phyloP scores from a whole-genome alignment of 2,797 vertebrate species.

The Hydrophis major region DNA sequence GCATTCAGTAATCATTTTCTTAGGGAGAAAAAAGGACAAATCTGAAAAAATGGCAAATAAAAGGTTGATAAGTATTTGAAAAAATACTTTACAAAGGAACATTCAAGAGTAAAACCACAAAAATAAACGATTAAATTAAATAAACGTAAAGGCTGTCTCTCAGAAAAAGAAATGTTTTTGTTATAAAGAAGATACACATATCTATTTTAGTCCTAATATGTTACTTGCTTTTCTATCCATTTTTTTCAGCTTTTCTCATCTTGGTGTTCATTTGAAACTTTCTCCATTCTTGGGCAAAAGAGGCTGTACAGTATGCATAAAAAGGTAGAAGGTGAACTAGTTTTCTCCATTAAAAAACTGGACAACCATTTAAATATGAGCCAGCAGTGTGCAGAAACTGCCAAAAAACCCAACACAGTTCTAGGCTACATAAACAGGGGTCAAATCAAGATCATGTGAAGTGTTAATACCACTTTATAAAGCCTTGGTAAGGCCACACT shows the following conservation, averaged over 20 bases:
- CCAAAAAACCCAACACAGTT: too few relatives aligned
- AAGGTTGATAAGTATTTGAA: neutral
- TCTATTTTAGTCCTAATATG: neutral
- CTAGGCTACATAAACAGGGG: too few relatives aligned
- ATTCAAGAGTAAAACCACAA: neutral
- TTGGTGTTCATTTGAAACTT: too few relatives aligned
- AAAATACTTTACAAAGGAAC: neutral
- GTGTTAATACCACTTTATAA: too few relatives aligned
- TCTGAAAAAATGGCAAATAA: neutral
- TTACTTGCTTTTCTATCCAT: too few relatives aligned
- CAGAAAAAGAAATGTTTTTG: neutral
- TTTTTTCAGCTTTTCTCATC: too few relatives aligned
- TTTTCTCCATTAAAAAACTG: neutral
- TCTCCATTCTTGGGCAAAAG: too few relatives aligned
- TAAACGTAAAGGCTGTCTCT: neutral
- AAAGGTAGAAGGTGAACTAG: too few relatives aligned
- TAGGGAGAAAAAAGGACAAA: neutral
- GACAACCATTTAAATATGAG: neutral
- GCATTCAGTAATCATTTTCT: neutral
- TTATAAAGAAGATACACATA: neutral
- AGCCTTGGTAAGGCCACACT: too few relatives aligned
- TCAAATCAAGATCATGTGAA: too few relatives aligned
- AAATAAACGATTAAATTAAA: neutral
- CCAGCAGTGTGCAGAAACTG: too few relatives aligned
- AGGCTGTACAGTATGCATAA: too few relatives aligned